A percentile compares a stretch with the other conserved stretches of the same genome.
These are phyloP conservation scores for Cephus rjabovi DNA, from an alignment of 2,888 invertebrate genomes.

Conservation along the genomic window DNA sequence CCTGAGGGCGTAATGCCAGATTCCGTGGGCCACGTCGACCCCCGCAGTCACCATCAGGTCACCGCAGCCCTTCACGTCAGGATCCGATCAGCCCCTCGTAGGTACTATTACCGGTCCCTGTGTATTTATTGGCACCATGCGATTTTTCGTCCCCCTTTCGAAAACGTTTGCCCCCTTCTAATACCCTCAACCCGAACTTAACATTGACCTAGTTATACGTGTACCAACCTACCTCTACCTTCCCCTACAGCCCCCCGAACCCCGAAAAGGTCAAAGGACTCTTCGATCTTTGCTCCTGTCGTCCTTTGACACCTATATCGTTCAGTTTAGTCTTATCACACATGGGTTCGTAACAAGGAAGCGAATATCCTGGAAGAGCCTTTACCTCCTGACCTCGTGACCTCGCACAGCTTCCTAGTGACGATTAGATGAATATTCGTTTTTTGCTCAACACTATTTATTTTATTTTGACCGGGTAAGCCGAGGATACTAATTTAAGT, in stretches of 20 bases:
- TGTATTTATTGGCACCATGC: conserved; percentile 18
- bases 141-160: neutral
- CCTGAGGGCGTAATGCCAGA: conserved; percentile 48
- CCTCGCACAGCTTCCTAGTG: neutral
- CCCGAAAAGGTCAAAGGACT: neutral
- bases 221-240: neutral
- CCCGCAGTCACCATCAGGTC: neutral
- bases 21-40: neutral
- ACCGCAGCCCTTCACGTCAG: neutral
- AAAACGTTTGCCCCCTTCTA: conserved; percentile 4
- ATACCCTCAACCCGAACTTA: neutral
- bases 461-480: conserved; percentile 25
- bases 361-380: neutral
- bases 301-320: neutral
- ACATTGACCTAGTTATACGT: neutral
- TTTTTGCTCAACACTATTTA: conserved; percentile 53
- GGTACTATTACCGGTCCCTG: neutral
- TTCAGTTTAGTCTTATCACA: neutral
- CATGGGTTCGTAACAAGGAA: neutral
- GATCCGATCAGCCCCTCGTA: neutral
- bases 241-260: neutral
- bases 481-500: neutral
- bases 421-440: conserved; percentile 25
- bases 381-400: neutral
- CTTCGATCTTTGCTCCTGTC: neutral